These are phyloP conservation scores for Pachypeltis micranthus DNA, from an alignment of 1,140 invertebrate species.

Conservation along the genomic window DNA sequence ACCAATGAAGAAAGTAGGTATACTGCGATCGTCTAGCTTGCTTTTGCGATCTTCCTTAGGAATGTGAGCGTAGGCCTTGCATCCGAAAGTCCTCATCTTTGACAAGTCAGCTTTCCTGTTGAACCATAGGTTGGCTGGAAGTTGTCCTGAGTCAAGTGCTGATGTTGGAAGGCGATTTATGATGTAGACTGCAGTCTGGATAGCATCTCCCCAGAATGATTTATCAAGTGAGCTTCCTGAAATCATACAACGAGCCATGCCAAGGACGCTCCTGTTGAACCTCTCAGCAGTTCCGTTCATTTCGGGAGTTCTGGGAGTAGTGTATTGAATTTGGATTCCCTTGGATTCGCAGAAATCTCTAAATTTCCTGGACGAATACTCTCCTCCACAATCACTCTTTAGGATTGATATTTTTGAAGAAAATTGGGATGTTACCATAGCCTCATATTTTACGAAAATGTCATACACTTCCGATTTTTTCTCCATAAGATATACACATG, in stretches of 20 bases:
- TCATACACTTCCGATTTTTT: neutral
- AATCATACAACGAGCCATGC: neutral
- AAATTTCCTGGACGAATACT: neutral
- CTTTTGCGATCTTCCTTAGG: neutral
- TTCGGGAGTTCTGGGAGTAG: neutral
- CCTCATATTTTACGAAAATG: neutral
- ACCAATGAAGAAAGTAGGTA: neutral
- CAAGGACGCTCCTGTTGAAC: neutral
- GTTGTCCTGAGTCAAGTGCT: neutral
- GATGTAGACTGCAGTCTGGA: neutral
- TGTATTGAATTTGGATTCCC: conserved; percentile 1
- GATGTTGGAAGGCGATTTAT: neutral
- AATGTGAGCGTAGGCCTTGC: conserved; percentile 12
- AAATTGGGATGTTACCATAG: neutral
- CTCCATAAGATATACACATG: neutral
- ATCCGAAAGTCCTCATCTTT: conserved; percentile 24
- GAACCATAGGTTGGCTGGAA: conserved; percentile 21
- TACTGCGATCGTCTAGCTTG: neutral
- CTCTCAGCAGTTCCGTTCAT: neutral
- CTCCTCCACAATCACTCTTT: conserved; percentile 7
- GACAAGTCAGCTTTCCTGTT: conserved; percentile 20
- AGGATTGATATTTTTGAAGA: neutral
- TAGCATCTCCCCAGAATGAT: neutral
- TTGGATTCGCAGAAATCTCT: neutral
- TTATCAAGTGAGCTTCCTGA: neutral